Evolutionary conservation across 2,113 vertebrate genomes (phyloP), one percentile per base, ranked within the genome.

Genomic region (Gulo gulo): DNA sequence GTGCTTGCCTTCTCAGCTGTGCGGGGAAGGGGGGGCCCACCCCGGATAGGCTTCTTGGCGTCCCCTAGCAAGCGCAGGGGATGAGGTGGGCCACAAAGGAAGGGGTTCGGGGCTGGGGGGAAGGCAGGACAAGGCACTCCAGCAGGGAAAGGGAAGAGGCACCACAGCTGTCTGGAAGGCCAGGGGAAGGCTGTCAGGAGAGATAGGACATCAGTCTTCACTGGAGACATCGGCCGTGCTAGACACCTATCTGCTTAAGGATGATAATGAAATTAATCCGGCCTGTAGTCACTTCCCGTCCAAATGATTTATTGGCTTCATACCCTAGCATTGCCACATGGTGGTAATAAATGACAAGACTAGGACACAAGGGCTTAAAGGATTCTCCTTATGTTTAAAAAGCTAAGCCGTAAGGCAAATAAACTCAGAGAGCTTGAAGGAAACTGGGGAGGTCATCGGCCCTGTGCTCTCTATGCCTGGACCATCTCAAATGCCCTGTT

Each of bases 241-340:
- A 89, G 98, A 97, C 98, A 97, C 96, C 98, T 95, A 82, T 98
- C 97, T 98, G 98, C 95, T 97, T 96, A 97, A 91, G 95, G 97
- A 95, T 97, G 97, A 98, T 98, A 98, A 98, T 98, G 98, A 95
- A 98, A 98, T 98, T 97, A 98, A 98, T 98, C 97, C 63, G 9
- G 96, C 97, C 97, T 78, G 50, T 92, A 97, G 97, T 95, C 94
- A 90, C 97, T 97, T 97, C 88, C 97, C 4, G 21, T 97, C 97
- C 96, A 95, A 63, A 61, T 98, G 98, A 98, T 98, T 97, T 98
- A 98, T 98, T 89, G 97, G 97, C 95, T 91, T 97, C 88, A 59
- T 96, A 96, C 73, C 88, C 95, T 50, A n/a, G 88, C 69, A 4
- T 96, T 82, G 79, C 97, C 82, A 94, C 96, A 36, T 84, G 82